Percentiles rank a stretch among this genome's conserved stretches.
Conservation (phyloP, 1,140 invertebrate genomes). For the Gerris buenoi region DNA sequence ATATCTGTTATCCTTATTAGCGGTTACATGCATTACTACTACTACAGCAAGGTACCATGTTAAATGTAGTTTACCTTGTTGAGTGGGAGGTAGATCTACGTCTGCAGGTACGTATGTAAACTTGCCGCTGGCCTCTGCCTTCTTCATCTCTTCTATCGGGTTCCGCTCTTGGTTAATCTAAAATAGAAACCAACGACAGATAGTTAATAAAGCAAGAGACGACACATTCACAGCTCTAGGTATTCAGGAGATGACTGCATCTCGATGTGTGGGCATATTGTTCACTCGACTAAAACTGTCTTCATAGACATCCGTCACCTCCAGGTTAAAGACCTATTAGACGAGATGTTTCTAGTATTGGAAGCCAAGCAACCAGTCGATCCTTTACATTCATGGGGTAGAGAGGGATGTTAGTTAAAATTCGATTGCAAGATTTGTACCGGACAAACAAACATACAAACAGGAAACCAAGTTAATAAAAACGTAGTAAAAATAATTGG, state of each 20-base stretch:
- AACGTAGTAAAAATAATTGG: no score
- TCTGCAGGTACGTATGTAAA: conserved; percentile 35
- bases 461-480: no score
- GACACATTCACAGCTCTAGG: not conserved
- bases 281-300: not conserved
- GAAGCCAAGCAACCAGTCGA: no score
- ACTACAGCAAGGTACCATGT: no score
- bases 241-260: not conserved
- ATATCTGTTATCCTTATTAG: no score
- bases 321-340: not conserved
- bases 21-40: no score
- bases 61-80: no score
- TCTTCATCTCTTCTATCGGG: conserved; percentile 53
- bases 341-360: not conserved
- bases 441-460: no score
- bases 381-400: no score
- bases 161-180: conserved; percentile 56
- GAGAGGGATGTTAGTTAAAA: no score
- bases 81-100: no score
- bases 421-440: no score
- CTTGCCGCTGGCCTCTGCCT: conserved; percentile 36
- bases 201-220: not conserved
- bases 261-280: not conserved
- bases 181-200: conserved; percentile 17
- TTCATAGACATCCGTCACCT: not conserved